phyloP scores from a whole-genome alignment of 2,888 invertebrate genomes.

The Dinocampus coccinellae region DNA sequence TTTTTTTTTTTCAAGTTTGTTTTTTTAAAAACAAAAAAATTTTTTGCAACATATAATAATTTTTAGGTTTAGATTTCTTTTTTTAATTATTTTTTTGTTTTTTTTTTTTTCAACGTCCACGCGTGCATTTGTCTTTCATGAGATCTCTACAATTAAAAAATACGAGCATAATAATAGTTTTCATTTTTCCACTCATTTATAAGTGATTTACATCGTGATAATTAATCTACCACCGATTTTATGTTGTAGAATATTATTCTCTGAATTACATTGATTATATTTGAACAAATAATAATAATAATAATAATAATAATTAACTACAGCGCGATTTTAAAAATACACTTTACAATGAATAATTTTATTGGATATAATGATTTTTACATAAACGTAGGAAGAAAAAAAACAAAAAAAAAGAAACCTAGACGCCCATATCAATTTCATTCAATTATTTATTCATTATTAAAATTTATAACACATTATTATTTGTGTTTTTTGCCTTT shows the following conservation, averaged over 20 bases:
- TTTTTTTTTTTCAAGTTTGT: not conserved
- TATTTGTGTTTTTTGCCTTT: constrained; percentile 65
- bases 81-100: not conserved
- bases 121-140: constrained; percentile 3
- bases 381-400: constrained; percentile 19
- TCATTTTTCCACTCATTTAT: not conserved
- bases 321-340: constrained; percentile 7
- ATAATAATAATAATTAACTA: too few relatives aligned
- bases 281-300: constrained; percentile 8
- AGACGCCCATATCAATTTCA: not conserved
- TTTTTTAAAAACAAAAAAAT: not conserved
- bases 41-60: not conserved
- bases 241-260: not conserved
- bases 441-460: constrained; percentile 43
- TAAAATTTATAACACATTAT: not conserved
- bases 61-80: not conserved
- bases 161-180: not conserved
- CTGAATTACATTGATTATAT: not conserved
- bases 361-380: constrained; percentile 8
- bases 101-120: not conserved
- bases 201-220: constrained; percentile 8
- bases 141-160: not conserved
- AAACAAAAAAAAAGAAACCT: not conserved
- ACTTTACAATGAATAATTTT: not conserved
- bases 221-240: constrained; percentile 2